A percentile compares a stretch with the other conserved stretches of the same genome.
Conservation (phyloP, 1,140 invertebrate species). For the Diplogasteroides magnus region DNA sequence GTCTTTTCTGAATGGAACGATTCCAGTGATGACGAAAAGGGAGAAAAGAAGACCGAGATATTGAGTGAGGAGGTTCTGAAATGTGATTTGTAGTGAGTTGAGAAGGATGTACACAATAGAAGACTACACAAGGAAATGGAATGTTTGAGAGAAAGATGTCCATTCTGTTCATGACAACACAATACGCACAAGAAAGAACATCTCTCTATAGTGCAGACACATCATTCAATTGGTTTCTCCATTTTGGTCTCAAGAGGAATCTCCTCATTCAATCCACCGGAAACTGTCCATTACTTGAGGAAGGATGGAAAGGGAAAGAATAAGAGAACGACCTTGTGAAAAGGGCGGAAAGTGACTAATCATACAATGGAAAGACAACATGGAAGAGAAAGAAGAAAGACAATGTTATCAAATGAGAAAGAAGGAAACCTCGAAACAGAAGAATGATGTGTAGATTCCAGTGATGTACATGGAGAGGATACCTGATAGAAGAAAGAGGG, state of each 20-base stretch:
- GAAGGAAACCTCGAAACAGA: conserved; percentile 81
- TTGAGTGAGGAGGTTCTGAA: conserved; percentile 73
- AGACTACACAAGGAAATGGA: too few relatives aligned
- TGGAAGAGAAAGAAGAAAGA: too few relatives aligned
- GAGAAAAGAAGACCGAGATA: conserved; percentile 71
- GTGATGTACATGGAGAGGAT: conserved; percentile 86
- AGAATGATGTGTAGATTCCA: conserved; percentile 92
- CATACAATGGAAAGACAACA: too few relatives aligned
- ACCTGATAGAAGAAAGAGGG: not conserved
- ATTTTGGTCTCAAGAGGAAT: too few relatives aligned
- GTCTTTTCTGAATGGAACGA: conserved; percentile 70
- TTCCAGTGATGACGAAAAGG: conserved; percentile 61
- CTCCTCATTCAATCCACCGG: not conserved
- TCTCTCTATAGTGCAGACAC: too few relatives aligned
- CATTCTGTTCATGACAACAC: not conserved
- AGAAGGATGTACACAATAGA: too few relatives aligned
- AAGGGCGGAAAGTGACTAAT: not conserved
- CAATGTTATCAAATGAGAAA: too few relatives aligned
- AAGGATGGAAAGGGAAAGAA: not conserved
- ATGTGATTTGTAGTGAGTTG: too few relatives aligned
- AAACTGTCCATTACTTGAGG: too few relatives aligned
- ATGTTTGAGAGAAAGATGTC: not conserved
- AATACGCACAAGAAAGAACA: too few relatives aligned
- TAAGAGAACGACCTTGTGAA: not conserved
- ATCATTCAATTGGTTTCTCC: too few relatives aligned